Base-by-base conservation (phyloP, 2,113 vertebrate genomes). In the Pseudopodoces humilis region DNA sequence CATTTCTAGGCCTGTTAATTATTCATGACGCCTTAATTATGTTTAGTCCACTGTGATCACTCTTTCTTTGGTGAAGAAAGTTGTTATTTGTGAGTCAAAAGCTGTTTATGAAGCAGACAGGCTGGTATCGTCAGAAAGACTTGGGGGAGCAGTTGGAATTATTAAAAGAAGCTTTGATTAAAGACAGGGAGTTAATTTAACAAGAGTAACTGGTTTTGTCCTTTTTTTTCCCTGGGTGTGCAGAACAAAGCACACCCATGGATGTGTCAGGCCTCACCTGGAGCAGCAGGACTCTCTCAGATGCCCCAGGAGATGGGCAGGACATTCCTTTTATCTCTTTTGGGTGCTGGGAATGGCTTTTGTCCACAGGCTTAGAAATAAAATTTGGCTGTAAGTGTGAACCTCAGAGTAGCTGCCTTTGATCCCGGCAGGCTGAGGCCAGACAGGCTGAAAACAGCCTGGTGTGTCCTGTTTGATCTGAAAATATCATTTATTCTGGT, bases 81-180 rank as follows among this genome's bases (percentile, higher is more conserved):
- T 79, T 88, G 58, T 85, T 94, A 46, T 85, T 91, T 95, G 79
- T 86, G 92, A 94, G 87, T 89, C 84, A 91, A 93, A 94, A 91
- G 90, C 94, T 90, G 58, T 83, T 92, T 90, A 49, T 76, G 92
- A 72, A 72, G 79, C 85, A 96, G 95, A 60, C 75, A 41, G 95
- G 67, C 88, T 83, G 82, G 63, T 24, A 92, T 31, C 6, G 0
- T 83, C 90, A 86, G 80, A 39, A 83, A 63, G 79, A 37, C 68
- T 43, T 85, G 33, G 68, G 81, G 71, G 75, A 93, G 49, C 55
- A 35, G 58, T 55, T 88, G 67, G 58, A 72, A 30, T 90, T 84
- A 89, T 89, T 88, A 88, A 86, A 96, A 95, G 76, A 68, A 65
- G 67, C 55, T 88, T 70, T 94, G 88, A 97, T 96, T 92, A 88